Percentiles rank a stretch among this genome's conserved stretches.
Conservation (phyloP, 2,113 vertebrate genomes). For the Poeciliopsis prolifica region DNA sequence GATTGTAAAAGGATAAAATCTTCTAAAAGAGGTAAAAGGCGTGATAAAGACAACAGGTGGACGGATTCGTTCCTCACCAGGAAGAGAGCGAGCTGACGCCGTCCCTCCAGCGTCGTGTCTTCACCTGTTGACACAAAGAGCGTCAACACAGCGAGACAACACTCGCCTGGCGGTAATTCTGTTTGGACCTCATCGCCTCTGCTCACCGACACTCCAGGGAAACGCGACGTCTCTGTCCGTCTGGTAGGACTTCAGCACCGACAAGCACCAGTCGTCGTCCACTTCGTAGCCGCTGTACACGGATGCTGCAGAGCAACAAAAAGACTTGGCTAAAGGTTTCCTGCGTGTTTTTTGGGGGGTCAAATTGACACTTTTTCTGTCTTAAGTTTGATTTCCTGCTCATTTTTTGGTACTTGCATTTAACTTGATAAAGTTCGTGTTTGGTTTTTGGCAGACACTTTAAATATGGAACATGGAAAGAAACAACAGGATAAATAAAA, state of each 20-base stretch:
- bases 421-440: neutral
- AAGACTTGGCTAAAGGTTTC: neutral
- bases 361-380: neutral
- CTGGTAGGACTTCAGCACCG: conserved; percentile 88
- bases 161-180: neutral
- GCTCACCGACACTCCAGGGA: conserved; percentile 91
- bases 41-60: conserved; percentile 36
- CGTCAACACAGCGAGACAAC: neutral
- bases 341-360: neutral
- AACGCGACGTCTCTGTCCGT: conserved; percentile 80
- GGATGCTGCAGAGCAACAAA: conserved; percentile 71
- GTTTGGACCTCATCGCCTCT: conserved; percentile 12
- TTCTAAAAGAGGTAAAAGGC: neutral
- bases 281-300: conserved; percentile 86
- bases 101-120: conserved; percentile 84
- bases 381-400: neutral
- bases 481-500: neutral
- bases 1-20: neutral
- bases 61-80: conserved; percentile 77
- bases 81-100: conserved; percentile 85
- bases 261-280: conserved; percentile 90
- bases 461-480: neutral
- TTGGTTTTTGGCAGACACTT: neutral
- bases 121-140: conserved; percentile 78
- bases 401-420: neutral